Evolutionary conservation across 2,113 vertebrate species (phyloP).

Genomic region (Heptranchias perlo): DNA sequence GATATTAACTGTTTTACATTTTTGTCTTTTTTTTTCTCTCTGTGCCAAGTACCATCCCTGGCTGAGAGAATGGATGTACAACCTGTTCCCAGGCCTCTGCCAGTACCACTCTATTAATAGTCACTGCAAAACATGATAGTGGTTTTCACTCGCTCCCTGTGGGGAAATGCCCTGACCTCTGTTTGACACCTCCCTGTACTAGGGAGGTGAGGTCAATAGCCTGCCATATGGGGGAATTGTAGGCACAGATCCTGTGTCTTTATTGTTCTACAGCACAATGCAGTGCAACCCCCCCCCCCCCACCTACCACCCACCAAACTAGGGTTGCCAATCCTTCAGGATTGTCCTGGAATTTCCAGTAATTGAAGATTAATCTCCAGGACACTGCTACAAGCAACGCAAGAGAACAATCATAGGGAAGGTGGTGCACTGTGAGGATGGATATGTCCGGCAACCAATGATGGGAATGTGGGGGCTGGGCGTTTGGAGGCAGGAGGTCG

Average conservation of each 20-base stretch:
- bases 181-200: background rate
- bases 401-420: background rate
- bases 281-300: background rate
- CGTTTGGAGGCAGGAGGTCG: no score
- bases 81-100: conserved; percentile 17
- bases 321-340: background rate
- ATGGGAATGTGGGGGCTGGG: no score
- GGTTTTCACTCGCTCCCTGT: background rate
- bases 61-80: conserved; percentile 3
- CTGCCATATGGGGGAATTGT: no score
- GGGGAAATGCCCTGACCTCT: background rate
- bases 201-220: background rate
- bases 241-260: background rate
- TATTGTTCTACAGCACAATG: background rate
- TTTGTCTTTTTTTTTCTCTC: background rate
- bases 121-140: background rate
- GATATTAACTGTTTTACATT: background rate
- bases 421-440: background rate
- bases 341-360: no score
- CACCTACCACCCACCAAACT: background rate
- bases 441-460: no score
- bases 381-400: background rate
- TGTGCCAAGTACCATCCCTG: background rate
- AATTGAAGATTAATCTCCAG: background rate
- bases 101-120: conserved; percentile 24